These are phyloP conservation scores for Zootoca vivipara DNA, from an alignment of 2,113 vertebrate species.

Conservation along the genomic window DNA sequence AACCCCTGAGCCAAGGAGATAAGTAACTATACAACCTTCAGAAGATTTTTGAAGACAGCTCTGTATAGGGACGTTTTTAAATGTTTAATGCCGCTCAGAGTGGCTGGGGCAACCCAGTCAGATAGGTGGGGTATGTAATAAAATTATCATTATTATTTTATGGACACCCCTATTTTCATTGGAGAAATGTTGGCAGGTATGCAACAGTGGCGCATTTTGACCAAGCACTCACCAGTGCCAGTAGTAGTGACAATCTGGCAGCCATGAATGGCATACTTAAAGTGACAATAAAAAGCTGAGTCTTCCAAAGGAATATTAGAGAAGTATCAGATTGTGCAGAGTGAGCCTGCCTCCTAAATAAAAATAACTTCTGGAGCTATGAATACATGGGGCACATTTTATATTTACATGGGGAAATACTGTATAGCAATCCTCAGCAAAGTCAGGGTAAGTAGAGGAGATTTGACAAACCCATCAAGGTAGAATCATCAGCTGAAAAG, in stretches of 20 bases:
- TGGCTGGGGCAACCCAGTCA: too few species aligned
- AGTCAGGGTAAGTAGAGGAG: background rate
- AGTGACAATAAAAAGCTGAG: background rate
- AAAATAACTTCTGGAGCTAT: background rate
- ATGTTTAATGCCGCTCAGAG: too few species aligned
- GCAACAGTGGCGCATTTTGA: background rate
- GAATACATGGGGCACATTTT: background rate
- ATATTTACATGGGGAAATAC: background rate
- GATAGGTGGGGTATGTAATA: too few species aligned
- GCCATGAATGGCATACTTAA: background rate
- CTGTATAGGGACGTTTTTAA: too few species aligned
- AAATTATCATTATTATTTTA: too few species aligned
- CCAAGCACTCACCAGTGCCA: too few species aligned
- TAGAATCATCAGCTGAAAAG: background rate
- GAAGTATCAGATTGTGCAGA: background rate
- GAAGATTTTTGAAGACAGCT: too few species aligned
- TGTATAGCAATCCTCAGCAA: background rate
- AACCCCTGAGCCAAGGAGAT: too few species aligned
- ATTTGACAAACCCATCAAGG: background rate
- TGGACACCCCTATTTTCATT: too few species aligned
- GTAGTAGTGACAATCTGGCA: background rate
- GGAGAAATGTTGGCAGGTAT: background rate
- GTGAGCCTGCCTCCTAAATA: background rate
- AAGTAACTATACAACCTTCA: too few species aligned
- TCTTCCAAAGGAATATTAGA: background rate